These are phyloP conservation scores for Cyprinella venusta DNA, from an alignment of 2,797 vertebrate genomes.

Conservation along the genomic window DNA sequence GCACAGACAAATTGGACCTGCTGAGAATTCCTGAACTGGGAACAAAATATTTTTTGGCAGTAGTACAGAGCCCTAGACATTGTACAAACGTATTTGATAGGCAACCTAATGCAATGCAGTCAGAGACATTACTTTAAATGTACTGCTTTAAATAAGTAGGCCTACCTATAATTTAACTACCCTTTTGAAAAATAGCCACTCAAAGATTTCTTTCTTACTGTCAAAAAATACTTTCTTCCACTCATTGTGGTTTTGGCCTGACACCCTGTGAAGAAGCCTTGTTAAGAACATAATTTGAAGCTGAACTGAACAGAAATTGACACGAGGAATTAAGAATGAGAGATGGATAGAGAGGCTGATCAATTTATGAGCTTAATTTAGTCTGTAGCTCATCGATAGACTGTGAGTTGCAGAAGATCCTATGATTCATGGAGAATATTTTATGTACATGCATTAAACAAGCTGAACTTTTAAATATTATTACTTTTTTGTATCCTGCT, in stretches of 20 bases:
- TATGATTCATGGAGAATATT: neutral
- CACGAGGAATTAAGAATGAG: neutral
- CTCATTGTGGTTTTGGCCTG: neutral
- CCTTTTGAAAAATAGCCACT: neutral
- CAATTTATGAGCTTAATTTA: constrained; percentile 7
- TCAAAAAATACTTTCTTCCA: neutral
- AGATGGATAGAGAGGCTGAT: neutral
- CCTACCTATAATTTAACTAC: neutral
- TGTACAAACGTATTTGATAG: neutral
- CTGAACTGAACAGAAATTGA: neutral
- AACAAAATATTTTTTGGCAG: neutral
- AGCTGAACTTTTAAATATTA: neutral
- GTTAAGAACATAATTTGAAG: neutral
- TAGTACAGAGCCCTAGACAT: too few relatives aligned
- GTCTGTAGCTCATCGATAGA: neutral
- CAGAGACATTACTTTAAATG: neutral
- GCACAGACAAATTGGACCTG: neutral
- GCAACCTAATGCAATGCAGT: neutral
- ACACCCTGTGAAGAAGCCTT: neutral
- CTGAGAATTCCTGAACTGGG: neutral
- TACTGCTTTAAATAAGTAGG: neutral
- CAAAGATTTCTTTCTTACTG: neutral
- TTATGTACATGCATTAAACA: neutral
- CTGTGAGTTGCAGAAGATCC: neutral
- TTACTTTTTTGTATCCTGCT: neutral